Conservation (phyloP, 2,888 invertebrate species). For the Dorcus hopei region DNA sequence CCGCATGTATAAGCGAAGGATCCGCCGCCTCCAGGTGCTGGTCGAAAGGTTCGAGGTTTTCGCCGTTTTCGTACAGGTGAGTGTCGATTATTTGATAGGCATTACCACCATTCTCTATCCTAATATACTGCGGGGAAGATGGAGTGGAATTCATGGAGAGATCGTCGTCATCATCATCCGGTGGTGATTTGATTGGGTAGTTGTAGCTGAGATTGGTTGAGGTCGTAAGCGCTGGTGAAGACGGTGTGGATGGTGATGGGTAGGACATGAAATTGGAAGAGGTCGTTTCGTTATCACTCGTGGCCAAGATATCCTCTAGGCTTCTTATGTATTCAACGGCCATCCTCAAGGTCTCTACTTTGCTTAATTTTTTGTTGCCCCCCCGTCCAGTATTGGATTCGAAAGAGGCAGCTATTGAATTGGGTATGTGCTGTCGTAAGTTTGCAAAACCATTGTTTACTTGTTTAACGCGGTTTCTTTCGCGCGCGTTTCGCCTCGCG, state of each 20-base stretch:
- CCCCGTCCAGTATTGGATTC: conserved; percentile 64
- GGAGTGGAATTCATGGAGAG: conserved; percentile 48
- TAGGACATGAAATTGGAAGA: conserved; percentile 13
- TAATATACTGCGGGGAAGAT: conserved; percentile 54
- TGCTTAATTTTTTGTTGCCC: conserved; percentile 74
- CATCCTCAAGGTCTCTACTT: conserved; percentile 86
- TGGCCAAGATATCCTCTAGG: conserved; percentile 70
- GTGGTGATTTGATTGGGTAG: conserved; percentile 47
- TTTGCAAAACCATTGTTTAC: conserved; percentile 89
- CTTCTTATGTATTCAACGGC: conserved; percentile 88
- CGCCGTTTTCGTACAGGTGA: conserved; percentile 61
- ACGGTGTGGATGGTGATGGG: conserved; percentile 17
- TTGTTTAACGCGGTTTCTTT: conserved; percentile 89
- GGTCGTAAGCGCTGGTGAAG: conserved; percentile 50
- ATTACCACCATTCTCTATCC: conserved; percentile 59
- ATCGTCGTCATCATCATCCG: conserved; percentile 54
- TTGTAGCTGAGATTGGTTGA: conserved; percentile 37
- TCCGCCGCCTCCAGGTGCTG: conserved; percentile 53
- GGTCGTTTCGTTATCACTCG: conserved; percentile 48
- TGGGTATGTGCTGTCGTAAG: conserved; percentile 83
- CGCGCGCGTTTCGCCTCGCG: conserved; percentile 85
- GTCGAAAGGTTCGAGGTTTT: conserved; percentile 49
- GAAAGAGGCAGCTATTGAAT: conserved; percentile 70
- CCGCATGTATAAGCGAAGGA: conserved; percentile 52
- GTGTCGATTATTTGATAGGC: conserved; percentile 62